Percentiles rank a stretch among this genome's conserved stretches.
These are phyloP conservation scores for Formica exsecta DNA, from an alignment of 1,140 invertebrate species.

Conservation along the genomic window DNA sequence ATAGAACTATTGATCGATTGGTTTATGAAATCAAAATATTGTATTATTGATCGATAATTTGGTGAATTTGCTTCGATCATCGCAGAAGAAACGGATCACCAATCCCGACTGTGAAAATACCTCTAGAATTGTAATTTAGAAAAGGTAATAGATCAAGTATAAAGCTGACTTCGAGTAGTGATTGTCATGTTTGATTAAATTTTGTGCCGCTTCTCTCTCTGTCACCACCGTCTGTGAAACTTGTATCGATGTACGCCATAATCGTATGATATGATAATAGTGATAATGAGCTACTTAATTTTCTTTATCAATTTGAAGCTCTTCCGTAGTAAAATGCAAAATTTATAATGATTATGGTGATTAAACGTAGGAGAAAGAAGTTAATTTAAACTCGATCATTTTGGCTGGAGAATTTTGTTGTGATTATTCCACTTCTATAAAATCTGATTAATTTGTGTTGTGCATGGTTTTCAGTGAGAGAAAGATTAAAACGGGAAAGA, in stretches of 20 bases:
- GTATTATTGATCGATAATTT: not conserved
- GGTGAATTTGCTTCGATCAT: not conserved
- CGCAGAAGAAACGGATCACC: not conserved
- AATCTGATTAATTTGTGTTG: not conserved
- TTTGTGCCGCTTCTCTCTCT: not conserved
- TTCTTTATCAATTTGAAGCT: no score
- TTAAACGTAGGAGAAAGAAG: not conserved
- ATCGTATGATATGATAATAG: no score
- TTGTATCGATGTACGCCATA: not conserved
- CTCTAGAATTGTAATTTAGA: not conserved
- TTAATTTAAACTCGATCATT: not conserved
- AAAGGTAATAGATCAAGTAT: not conserved
- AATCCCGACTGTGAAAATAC: not conserved
- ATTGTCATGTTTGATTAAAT: not conserved
- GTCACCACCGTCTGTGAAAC: not conserved
- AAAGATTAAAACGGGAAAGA: not conserved
- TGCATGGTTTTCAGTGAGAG: not conserved
- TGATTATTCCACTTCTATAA: not conserved
- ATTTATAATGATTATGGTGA: no score
- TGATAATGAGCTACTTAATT: no score
- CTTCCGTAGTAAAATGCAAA: no score
- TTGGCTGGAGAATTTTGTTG: not conserved
- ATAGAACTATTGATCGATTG: conserved; percentile 16
- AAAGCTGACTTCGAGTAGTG: not conserved
- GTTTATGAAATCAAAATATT: not conserved